Base-by-base conservation (phyloP, 2,888 invertebrate genomes). In the Drosophila siamana region DNA sequence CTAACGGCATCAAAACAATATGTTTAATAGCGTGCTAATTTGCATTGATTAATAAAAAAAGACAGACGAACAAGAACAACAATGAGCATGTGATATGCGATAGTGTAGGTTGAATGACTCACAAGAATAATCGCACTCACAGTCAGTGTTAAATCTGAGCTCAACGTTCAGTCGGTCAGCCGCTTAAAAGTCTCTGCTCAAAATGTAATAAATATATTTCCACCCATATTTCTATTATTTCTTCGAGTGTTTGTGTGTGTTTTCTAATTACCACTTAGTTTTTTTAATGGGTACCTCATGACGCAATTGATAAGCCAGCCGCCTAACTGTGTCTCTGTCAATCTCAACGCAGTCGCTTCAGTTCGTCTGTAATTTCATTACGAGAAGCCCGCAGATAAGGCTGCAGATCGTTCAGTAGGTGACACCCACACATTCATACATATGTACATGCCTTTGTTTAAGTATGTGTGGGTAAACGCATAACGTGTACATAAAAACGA, bases 241-340 rank as follows among this genome's bases (percentile, higher is more conserved):
- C 24, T 56, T 6, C 26, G 26, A 26, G 26, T 26, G 26, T 13
- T 1, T n/a, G 8, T 54, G 24, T 15, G n/a, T 44, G 19, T 44
- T 9, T 56, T 43, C 33, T 52, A 59, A 55, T 61, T 54, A 65
- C 26, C 16, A 22, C 30, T 43, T 16, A 33, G 40, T 33, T 19
- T 22, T 30, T 47, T 51, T 59, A 59, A 51, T 48, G 65, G 19
- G 11, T 26, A 1, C 50, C 56, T 52, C 51, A 36, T 83, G 78
- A 80, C 80, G 72, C 56, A 63, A 74, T 74, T 83, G 86, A 86
- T 86, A 80, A 84, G 88, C 33, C 33, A 33, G 5, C 2, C 47
- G 5, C 2, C 47, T 40, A n/a, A 15, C 19, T 30, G 46, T 61
- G 47, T 61, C 33, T 52, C 63, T 60, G 44, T 47, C 51, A 59